These are phyloP conservation scores for Heterohyrax brucei DNA, from an alignment of 2,797 vertebrate genomes.

Conservation along the genomic window DNA sequence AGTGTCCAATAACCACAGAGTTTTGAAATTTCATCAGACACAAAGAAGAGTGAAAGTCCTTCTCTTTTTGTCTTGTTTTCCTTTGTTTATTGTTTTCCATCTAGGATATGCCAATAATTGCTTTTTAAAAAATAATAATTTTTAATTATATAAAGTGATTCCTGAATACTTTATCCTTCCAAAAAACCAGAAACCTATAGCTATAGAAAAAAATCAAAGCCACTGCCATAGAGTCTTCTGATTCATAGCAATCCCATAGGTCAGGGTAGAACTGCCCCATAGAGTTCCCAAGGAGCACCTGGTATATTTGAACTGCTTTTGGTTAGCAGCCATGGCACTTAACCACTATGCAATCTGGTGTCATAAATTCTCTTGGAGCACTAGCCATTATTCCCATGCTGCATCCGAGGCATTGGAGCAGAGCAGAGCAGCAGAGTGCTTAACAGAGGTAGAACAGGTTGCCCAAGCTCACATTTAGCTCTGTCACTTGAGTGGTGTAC, in stretches of 20 bases:
- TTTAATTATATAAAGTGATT: slow-evolving; percentile 52
- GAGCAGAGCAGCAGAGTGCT: background rate
- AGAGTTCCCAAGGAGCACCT: no score
- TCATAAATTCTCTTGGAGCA: background rate
- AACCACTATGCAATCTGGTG: no score
- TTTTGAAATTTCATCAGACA: slow-evolving; percentile 2
- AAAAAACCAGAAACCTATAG: background rate
- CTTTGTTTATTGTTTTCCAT: background rate
- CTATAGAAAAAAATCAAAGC: background rate
- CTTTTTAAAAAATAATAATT: slow-evolving; percentile 31
- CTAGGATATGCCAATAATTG: background rate
- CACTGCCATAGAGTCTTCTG: no score
- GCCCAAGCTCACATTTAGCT: background rate
- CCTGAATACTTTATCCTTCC: background rate
- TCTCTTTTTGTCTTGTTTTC: background rate
- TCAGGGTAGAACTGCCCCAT: no score
- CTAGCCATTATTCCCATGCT: fast-evolving
- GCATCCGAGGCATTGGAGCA: background rate
- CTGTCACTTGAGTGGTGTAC: background rate
- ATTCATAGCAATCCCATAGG: no score
- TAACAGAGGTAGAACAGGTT: background rate
- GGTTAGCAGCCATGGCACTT: no score
- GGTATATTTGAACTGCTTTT: no score
- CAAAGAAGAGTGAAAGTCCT: background rate
- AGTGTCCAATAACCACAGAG: background rate